A percentile compares a stretch with the other conserved stretches of the same genome.
Evolutionary conservation across 2,113 vertebrate genomes (phyloP).

Genomic region (Oncorhynchus mykiss): DNA sequence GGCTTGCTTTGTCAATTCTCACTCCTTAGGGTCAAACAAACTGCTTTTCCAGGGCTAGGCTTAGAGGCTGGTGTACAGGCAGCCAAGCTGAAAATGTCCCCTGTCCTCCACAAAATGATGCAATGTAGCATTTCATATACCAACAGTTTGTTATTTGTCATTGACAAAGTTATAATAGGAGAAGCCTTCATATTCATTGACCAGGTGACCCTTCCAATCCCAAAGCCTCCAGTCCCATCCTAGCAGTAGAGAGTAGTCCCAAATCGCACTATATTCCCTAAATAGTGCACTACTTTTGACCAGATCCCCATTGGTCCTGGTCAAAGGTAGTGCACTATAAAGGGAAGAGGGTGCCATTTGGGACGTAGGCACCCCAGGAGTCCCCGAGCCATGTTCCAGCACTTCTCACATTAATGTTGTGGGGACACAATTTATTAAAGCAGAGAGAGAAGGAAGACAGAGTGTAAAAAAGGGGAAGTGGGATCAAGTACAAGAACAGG

Average conservation of each 20-base stretch:
- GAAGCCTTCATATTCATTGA: conserved; percentile 77
- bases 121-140: conserved; percentile 78
- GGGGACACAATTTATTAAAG: conserved; percentile 42
- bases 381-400: conserved; percentile 41
- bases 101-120: conserved; percentile 80
- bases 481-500: not conserved
- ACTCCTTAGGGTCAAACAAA: conserved; percentile 83
- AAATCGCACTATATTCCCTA: no score
- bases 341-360: no score
- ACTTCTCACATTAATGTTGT: conserved; percentile 53
- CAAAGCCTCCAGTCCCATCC: conserved; percentile 50
- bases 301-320: no score
- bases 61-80: conserved; percentile 70
- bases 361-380: not conserved
- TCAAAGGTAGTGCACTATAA: no score
- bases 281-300: no score
- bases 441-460: conserved; percentile 31
- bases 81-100: conserved; percentile 82
- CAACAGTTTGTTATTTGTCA: conserved; percentile 80
- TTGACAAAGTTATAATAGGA: conserved; percentile 79
- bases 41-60: conserved; percentile 76
- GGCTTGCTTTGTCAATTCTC: conserved; percentile 82
- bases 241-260: not conserved
- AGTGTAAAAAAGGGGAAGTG: conserved; percentile 7
- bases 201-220: conserved; percentile 68